A percentile compares a stretch with the other conserved stretches of the same genome.
phyloP scores from a whole-genome alignment of 2,113 vertebrate species.

The Lutjanus erythropterus region DNA sequence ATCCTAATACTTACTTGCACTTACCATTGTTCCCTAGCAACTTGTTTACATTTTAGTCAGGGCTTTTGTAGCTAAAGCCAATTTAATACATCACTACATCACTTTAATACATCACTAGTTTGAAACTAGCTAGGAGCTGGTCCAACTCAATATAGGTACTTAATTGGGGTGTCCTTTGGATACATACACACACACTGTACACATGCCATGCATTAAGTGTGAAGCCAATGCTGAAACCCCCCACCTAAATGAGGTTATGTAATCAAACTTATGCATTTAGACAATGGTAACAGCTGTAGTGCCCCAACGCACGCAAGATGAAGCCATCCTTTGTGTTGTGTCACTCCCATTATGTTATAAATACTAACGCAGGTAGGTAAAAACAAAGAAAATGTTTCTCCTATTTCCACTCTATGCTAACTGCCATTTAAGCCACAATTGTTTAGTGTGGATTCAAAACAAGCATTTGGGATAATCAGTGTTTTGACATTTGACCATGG shows the following conservation, averaged over 20 bases:
- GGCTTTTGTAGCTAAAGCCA: not conserved
- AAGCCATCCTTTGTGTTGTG: constrained; percentile 50
- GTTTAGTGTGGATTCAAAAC: not conserved
- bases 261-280: constrained; percentile 27
- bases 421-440: not conserved
- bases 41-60: not conserved
- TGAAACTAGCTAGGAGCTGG: too few relatives aligned
- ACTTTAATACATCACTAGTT: too few relatives aligned
- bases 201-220: not conserved
- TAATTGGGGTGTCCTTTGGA: not conserved
- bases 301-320: constrained; percentile 26
- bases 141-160: not conserved
- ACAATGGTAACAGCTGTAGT: constrained; percentile 52
- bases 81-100: too few relatives aligned
- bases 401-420: not conserved
- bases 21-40: not conserved
- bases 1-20: too few relatives aligned
- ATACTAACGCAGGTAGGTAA: not conserved
- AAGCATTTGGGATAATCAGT: not conserved
- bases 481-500: constrained; percentile 10
- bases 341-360: constrained; percentile 39
- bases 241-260: constrained; percentile 37
- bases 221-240: constrained; percentile 10
- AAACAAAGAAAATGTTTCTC: constrained; percentile 30
- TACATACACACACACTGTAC: not conserved